These are phyloP conservation scores for Callopanchax toddi DNA, from an alignment of 2,113 vertebrate genomes.

Conservation along the genomic window DNA sequence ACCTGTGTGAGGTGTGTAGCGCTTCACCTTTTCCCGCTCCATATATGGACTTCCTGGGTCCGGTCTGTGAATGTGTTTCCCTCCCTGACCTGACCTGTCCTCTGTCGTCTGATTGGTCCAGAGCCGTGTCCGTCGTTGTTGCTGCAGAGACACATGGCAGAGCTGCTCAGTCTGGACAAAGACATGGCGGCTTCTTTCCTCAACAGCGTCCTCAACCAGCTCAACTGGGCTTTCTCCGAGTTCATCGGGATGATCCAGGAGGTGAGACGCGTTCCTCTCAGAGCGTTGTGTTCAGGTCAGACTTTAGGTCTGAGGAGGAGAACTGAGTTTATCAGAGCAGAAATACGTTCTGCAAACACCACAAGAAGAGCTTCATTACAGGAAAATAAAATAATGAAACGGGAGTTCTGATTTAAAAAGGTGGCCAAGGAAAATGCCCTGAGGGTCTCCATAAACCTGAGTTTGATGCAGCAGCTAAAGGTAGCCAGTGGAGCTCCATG, in stretches of 20 bases:
- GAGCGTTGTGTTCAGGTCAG: too few relatives aligned
- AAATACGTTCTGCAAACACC: too few relatives aligned
- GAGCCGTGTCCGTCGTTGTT: constrained; percentile 95
- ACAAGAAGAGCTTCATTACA: too few relatives aligned
- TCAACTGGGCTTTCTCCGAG: constrained; percentile 99
- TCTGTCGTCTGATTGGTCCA: constrained; percentile 70
- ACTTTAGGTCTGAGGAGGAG: too few relatives aligned
- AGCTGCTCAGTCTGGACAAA: constrained; percentile 87
- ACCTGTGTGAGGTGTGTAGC: not conserved
- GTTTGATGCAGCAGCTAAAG: too few relatives aligned
- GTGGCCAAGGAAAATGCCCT: too few relatives aligned
- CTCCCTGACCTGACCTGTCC: constrained; percentile 6
- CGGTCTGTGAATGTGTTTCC: not conserved
- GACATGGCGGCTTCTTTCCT: constrained; percentile 97
- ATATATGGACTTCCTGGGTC: not conserved
- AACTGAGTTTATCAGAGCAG: too few relatives aligned
- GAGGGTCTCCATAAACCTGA: too few relatives aligned
- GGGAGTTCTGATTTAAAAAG: too few relatives aligned
- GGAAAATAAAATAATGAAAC: too few relatives aligned
- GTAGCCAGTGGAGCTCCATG: too few relatives aligned
- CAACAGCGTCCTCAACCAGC: constrained; percentile 98
- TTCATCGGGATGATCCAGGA: constrained; percentile 99
- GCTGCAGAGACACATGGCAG: constrained; percentile 96
- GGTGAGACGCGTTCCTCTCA: constrained; percentile 74
- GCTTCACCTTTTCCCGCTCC: not conserved